Conservation (phyloP, 2,113 vertebrate species). For the Austrofundulus limnaeus region DNA sequence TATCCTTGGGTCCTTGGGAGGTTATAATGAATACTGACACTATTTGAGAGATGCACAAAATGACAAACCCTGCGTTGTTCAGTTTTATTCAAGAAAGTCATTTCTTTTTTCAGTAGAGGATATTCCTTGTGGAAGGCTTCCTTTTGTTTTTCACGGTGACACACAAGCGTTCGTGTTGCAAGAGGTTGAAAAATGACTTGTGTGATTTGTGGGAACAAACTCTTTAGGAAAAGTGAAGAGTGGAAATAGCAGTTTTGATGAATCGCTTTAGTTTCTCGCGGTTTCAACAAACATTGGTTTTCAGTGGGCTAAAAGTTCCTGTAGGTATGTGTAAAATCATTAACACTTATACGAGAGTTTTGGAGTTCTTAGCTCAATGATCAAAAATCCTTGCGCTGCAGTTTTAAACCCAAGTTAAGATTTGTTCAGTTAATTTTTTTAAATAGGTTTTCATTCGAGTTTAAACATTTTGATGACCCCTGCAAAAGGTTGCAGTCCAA, state of each 20-base stretch:
- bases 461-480: no score
- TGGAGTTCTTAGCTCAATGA: no score
- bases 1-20: no score
- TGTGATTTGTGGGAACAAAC: slow-evolving; percentile 9
- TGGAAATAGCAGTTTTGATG: not conserved
- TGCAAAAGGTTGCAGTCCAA: no score
- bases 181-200: not conserved
- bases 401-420: no score
- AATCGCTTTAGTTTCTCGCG: not conserved
- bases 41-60: not conserved
- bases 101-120: slow-evolving; percentile 18
- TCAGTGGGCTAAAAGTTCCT: not conserved
- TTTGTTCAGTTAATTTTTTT: no score
- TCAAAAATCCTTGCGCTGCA: no score
- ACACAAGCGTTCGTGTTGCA: slow-evolving; percentile 4
- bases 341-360: no score
- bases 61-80: not conserved
- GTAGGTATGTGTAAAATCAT: not conserved
- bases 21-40: slow-evolving; percentile 1
- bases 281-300: slow-evolving; percentile 7
- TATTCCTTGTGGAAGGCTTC: slow-evolving; percentile 13
- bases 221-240: not conserved
- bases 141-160: slow-evolving; percentile 8
- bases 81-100: slow-evolving; percentile 5
- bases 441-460: no score